Percentiles rank a stretch among this genome's conserved stretches.
phyloP scores from a whole-genome alignment of 2,113 vertebrate genomes.

The Sinosuthora webbiana region DNA sequence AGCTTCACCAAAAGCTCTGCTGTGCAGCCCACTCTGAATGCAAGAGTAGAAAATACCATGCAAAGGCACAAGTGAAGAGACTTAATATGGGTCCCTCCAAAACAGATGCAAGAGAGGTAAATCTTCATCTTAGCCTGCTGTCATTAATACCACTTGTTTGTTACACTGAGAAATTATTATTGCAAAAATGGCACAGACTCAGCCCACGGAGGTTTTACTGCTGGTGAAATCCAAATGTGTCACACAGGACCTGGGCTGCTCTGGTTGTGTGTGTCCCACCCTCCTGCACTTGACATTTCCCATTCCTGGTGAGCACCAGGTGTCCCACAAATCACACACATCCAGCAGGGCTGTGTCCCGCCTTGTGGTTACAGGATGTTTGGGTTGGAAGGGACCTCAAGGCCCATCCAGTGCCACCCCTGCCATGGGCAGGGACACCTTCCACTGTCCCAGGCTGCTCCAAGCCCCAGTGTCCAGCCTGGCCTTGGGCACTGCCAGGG shows the following conservation, averaged over 20 bases:
- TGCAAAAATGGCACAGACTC: background rate
- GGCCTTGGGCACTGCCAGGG: background rate
- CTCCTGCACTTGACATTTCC: background rate
- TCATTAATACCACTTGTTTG: background rate
- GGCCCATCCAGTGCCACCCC: background rate
- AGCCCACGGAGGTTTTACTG: background rate
- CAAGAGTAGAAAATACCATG: background rate
- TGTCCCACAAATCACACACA: accelerated
- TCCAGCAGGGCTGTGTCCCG: background rate
- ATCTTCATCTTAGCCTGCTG: background rate
- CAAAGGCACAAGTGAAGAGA: background rate
- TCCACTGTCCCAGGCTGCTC: accelerated
- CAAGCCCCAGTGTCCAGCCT: background rate
- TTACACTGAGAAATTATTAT: background rate
- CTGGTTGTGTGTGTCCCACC: accelerated
- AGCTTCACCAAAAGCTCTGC: background rate
- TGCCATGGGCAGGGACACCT: background rate
- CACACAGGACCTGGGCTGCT: background rate
- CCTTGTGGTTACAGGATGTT: background rate
- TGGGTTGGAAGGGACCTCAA: background rate
- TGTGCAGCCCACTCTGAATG: background rate
- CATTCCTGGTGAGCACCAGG: accelerated
- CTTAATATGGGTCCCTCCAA: background rate
- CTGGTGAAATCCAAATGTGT: background rate
- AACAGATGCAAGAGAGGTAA: background rate